Evolutionary conservation across 2,888 invertebrate species (phyloP), one percentile per base, ranked within the genome.

Genomic region (Nesidiocoris tenuis): DNA sequence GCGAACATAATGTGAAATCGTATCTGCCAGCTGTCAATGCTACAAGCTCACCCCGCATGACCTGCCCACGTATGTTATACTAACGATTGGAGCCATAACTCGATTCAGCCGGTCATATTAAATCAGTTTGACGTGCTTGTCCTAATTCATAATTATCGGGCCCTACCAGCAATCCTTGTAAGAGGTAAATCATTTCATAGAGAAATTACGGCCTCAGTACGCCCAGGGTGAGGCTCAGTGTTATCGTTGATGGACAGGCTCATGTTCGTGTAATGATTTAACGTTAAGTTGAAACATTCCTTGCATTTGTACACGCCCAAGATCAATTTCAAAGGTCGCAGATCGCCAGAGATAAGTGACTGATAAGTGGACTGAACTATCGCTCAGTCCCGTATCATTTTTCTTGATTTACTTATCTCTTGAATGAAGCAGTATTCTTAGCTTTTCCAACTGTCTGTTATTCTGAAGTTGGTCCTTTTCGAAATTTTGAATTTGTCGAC

Each of bases 311-410:
- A 39, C 39, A 39, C 39, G 39, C 39, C 39, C 39, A 39, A 39
- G 21, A 9, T 39, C 79, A 86, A 90, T 88, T 86, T 95, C 94
- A 94, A 89, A 83, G 95, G 95, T 65, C 95, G 95, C 78, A 95
- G 85, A 85, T 95, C 95, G 82, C n/a, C n/a, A n/a, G n/a, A n/a
- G n/a, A n/a, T n/a, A n/a, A n/a, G n/a, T n/a, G n/a, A n/a, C n/a
- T n/a, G n/a, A n/a, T n/a, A n/a, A n/a, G n/a, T n/a, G n/a, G n/a
- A n/a, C n/a, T n/a, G n/a, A n/a, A n/a, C n/a, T n/a, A n/a, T n/a
- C n/a, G n/a, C n/a, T n/a, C n/a, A n/a, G n/a, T n/a, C n/a, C n/a
- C n/a, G n/a, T n/a, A n/a, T n/a, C n/a, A n/a, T n/a, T n/a, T n/a
- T n/a, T n/a, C n/a, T n/a, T n/a, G n/a, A n/a, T n/a, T n/a, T n/a